Conservation (phyloP, 2,797 vertebrate genomes). For the Spea hammondii region DNA sequence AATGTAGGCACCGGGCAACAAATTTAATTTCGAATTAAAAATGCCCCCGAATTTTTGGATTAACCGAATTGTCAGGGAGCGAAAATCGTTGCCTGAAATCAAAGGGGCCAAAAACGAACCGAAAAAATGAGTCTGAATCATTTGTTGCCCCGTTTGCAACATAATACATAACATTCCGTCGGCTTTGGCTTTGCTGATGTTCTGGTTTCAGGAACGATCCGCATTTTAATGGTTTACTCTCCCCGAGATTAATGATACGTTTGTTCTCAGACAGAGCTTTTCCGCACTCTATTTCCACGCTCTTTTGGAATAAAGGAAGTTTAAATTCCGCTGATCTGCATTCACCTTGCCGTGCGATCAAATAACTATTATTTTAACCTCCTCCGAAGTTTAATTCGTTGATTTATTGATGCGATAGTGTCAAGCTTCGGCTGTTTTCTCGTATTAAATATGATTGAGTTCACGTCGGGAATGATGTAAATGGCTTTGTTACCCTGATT, state of each 20-base stretch:
- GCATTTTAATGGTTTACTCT: neutral
- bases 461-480: conserved; percentile 19
- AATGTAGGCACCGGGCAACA: too few species aligned
- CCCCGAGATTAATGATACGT: neutral
- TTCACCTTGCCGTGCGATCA: conserved; percentile 23
- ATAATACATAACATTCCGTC: too few species aligned
- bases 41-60: too few species aligned
- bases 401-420: conserved; percentile 27
- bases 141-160: too few species aligned
- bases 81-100: too few species aligned
- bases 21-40: too few species aligned
- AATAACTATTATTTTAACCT: conserved; percentile 28
- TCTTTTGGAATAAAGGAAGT: neutral
- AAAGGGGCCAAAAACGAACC: too few species aligned
- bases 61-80: too few species aligned
- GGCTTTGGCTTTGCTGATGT: too few species aligned
- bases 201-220: too few species aligned
- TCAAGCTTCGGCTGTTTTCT: conserved; percentile 17
- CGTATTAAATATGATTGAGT: conserved; percentile 34
- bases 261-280: neutral
- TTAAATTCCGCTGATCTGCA: neutral
- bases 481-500: conserved; percentile 21
- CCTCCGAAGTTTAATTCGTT: conserved; percentile 8
- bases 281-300: neutral
- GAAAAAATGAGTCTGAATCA: too few species aligned